Evolutionary conservation across 2,888 invertebrate genomes (phyloP).

Genomic region (Acanthococcus lagerstroemiae): DNA sequence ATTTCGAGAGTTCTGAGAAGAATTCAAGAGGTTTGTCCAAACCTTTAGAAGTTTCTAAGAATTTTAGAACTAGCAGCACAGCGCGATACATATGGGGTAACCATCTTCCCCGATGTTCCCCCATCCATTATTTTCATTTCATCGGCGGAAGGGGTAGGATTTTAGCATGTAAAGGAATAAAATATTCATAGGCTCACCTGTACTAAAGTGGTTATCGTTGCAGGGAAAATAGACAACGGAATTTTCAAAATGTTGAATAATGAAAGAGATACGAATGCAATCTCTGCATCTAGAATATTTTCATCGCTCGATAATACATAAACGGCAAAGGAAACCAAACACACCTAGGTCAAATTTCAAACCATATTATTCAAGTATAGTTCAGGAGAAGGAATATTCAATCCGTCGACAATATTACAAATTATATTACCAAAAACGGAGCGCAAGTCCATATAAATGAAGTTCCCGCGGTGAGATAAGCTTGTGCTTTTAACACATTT

Average conservation of each 20-base stretch:
- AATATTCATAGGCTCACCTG: slow-evolving; percentile 59
- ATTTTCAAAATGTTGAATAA: slow-evolving; percentile 95
- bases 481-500: slow-evolving; percentile 47
- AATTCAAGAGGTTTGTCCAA: too few relatives aligned
- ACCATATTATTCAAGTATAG: slow-evolving; percentile 30
- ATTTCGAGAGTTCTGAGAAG: too few relatives aligned
- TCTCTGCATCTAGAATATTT: slow-evolving; percentile 74
- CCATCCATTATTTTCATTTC: too few relatives aligned
- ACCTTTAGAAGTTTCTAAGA: too few relatives aligned
- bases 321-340: slow-evolving; percentile 78
- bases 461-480: slow-evolving; percentile 48
- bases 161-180: not conserved
- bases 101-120: too few relatives aligned
- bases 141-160: too few relatives aligned
- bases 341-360: slow-evolving; percentile 40
- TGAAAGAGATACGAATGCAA: slow-evolving; percentile 91
- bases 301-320: slow-evolving; percentile 75
- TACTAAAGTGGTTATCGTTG: slow-evolving; percentile 84
- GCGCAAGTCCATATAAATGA: slow-evolving; percentile 53
- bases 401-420: too few relatives aligned
- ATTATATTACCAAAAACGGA: slow-evolving; percentile 52
- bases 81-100: too few relatives aligned
- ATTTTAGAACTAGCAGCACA: too few relatives aligned
- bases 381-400: too few relatives aligned
- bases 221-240: slow-evolving; percentile 91